phyloP scores from a whole-genome alignment of 2,797 vertebrate species.

The Picus viridis region DNA sequence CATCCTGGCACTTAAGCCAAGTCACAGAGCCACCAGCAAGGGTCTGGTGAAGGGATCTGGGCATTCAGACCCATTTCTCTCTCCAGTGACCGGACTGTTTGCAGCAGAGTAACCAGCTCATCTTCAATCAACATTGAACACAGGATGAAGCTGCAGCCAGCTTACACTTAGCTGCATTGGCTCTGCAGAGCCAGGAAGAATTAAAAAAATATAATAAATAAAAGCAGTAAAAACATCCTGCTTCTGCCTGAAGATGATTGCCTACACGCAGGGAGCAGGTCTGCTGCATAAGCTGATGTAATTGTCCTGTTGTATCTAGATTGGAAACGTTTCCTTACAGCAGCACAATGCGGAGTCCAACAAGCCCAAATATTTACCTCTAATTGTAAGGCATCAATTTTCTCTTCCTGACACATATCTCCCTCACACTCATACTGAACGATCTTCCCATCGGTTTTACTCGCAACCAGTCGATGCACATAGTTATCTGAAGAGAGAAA shows the following conservation, averaged over 20 bases:
- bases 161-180: neutral
- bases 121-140: neutral
- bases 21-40: neutral
- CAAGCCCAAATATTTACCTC: slow-evolving; percentile 82
- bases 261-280: neutral
- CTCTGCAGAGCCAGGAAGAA: slow-evolving; percentile 39
- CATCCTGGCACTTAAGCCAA: neutral
- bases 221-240: neutral
- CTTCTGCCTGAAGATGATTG: slow-evolving; percentile 26
- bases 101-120: neutral
- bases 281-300: slow-evolving; percentile 30
- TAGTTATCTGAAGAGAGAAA: slow-evolving; percentile 89
- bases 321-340: neutral
- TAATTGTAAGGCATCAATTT: slow-evolving; percentile 94
- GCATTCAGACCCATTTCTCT: neutral
- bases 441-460: slow-evolving; percentile 97
- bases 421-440: slow-evolving; percentile 98
- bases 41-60: neutral
- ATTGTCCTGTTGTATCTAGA: neutral
- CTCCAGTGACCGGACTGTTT: neutral
- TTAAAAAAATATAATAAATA: neutral
- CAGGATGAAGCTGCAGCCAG: slow-evolving; percentile 23
- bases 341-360: neutral
- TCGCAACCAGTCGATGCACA: slow-evolving; percentile 96
- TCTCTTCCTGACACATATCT: slow-evolving; percentile 95